phyloP scores from a whole-genome alignment of 2,113 vertebrate species.

The Chinchilla lanigera region DNA sequence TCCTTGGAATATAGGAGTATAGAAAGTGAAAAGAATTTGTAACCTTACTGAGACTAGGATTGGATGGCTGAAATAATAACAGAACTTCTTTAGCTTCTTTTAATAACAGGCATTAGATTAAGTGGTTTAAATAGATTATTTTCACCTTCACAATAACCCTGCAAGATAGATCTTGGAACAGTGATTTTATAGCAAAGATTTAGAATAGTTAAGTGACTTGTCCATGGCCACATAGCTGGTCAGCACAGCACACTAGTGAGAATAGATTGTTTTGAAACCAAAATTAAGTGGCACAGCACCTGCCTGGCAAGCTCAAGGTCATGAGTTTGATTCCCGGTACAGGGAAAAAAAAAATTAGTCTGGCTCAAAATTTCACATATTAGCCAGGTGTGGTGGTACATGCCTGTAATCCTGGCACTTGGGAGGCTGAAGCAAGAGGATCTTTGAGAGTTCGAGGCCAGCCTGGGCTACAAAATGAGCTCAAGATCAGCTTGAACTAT shows the following conservation, averaged over 20 bases:
- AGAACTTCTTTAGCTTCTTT: neutral
- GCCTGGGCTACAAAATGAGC: too few species aligned
- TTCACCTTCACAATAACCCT: neutral
- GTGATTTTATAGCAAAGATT: neutral
- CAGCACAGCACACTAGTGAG: neutral
- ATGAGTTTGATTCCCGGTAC: too few species aligned
- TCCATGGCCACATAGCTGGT: neutral
- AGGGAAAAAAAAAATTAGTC: neutral
- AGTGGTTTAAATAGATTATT: neutral
- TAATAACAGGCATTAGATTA: neutral
- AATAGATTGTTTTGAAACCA: neutral
- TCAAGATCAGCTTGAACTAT: too few species aligned
- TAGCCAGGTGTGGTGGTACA: too few species aligned
- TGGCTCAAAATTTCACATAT: too few species aligned
- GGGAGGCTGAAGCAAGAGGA: too few species aligned
- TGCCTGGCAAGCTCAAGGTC: too few species aligned
- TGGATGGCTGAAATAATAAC: neutral
- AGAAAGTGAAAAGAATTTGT: neutral
- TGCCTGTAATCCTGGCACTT: too few species aligned
- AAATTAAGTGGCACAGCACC: too few species aligned
- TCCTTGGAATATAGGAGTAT: neutral
- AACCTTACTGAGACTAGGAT: neutral
- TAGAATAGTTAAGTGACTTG: constrained; percentile 26
- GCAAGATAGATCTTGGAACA: neutral
- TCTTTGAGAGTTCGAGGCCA: too few species aligned